Evolutionary conservation across 2,113 vertebrate genomes (phyloP).

Genomic region (Beaufortia kweichowensis): DNA sequence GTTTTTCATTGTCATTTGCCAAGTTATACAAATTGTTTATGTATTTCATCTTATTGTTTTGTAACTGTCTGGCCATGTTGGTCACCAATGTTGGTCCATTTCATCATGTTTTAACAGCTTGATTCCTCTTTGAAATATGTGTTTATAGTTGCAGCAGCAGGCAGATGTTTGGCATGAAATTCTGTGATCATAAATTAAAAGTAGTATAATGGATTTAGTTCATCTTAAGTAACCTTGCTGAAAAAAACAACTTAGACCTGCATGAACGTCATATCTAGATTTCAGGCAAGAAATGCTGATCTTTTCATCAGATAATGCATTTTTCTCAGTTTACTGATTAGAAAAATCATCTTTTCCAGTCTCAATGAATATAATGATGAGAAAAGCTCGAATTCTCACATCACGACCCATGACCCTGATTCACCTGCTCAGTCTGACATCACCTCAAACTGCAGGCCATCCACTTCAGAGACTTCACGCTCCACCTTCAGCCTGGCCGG

Average conservation of each 20-base stretch:
- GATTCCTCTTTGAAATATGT: neutral
- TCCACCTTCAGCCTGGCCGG: slow-evolving; percentile 82
- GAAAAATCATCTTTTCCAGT: slow-evolving; percentile 60
- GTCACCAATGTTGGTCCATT: neutral
- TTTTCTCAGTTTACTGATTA: neutral
- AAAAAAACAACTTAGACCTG: too few relatives aligned
- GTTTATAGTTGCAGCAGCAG: too few relatives aligned
- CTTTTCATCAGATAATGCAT: too few relatives aligned
- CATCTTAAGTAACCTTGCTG: too few relatives aligned
- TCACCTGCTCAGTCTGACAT: slow-evolving; percentile 43
- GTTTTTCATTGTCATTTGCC: neutral
- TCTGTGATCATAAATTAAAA: too few relatives aligned
- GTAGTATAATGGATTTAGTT: too few relatives aligned
- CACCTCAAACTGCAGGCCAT: slow-evolving; percentile 74
- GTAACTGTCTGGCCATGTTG: neutral
- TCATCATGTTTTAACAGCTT: neutral
- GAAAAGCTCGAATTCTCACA: slow-evolving; percentile 75
- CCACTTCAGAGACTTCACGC: slow-evolving; percentile 76
- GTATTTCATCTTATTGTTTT: neutral
- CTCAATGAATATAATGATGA: slow-evolving; percentile 79
- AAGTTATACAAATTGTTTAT: neutral
- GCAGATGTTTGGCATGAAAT: neutral
- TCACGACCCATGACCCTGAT: slow-evolving; percentile 49
- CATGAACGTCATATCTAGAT: too few relatives aligned
- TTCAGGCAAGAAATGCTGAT: too few relatives aligned